These are phyloP conservation scores for Melanostoma mellinum DNA, from an alignment of 2,888 invertebrate genomes.

Conservation along the genomic window DNA sequence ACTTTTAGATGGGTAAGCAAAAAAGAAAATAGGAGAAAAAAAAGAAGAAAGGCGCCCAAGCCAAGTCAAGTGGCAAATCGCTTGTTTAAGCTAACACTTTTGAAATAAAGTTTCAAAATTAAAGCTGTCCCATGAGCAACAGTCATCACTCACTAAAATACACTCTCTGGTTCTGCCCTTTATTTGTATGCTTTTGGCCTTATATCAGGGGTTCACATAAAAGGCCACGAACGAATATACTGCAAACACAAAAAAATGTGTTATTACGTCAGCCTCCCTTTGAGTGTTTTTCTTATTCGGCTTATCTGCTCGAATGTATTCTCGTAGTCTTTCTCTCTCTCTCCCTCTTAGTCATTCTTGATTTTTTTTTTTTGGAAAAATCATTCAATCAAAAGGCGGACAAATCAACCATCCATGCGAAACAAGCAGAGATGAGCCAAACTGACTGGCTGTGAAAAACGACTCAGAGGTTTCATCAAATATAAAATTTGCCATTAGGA, in stretches of 20 bases:
- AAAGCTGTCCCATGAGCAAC: conserved; percentile 48
- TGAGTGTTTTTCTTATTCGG: conserved; percentile 16
- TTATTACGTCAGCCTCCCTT: conserved; percentile 51
- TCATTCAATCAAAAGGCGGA: conserved; percentile 72
- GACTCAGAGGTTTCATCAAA: conserved; percentile 72
- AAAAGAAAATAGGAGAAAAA: too few species aligned
- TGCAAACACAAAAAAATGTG: conserved; percentile 51
- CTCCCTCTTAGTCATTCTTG: neutral
- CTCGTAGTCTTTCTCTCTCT: conserved; percentile 4
- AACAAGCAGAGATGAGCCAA: conserved; percentile 68
- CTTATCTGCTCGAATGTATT: conserved; percentile 33
- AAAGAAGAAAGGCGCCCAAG: too few species aligned
- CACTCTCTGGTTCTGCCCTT: conserved; percentile 46
- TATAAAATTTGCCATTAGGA: conserved; percentile 71
- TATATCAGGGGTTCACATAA: conserved; percentile 60
- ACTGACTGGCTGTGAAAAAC: conserved; percentile 70
- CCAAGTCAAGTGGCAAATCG: conserved; percentile 80
- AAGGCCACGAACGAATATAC: conserved; percentile 61
- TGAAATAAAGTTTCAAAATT: conserved; percentile 73
- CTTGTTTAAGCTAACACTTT: conserved; percentile 76
- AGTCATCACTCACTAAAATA: conserved; percentile 39
- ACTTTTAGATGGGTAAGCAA: too few species aligned
- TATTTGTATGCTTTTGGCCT: conserved; percentile 55
- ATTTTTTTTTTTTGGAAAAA: conserved; percentile 23
- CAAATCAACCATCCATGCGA: conserved; percentile 68